phyloP scores from a whole-genome alignment of 92 coral and sea anemone genomes.

The Pocillopora grandis region DNA sequence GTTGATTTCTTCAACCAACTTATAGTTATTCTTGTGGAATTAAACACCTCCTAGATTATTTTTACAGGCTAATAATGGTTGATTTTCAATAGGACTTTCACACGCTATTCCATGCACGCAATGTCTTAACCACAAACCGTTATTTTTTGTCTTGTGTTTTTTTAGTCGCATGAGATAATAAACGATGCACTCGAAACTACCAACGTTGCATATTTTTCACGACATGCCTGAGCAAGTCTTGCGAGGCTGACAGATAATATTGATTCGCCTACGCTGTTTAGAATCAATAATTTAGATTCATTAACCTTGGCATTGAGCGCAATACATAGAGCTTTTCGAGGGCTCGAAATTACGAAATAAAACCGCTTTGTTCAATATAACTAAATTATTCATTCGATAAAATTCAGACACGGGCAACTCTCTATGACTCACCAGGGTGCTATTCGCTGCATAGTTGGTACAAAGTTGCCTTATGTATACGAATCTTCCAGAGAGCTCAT shows the following conservation, averaged over 20 bases:
- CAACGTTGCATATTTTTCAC: neutral
- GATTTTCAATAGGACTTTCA: neutral
- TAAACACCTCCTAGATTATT: neutral
- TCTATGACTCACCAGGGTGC: neutral
- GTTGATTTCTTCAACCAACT: no score
- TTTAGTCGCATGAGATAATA: neutral
- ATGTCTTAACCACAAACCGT: neutral
- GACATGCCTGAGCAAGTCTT: neutral
- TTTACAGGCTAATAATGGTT: neutral
- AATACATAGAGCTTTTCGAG: neutral
- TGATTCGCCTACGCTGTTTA: neutral
- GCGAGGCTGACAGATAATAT: neutral
- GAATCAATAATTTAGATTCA: neutral
- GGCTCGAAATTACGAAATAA: neutral
- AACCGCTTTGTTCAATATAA: neutral
- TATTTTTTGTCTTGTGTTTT: neutral
- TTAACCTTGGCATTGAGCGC: neutral
- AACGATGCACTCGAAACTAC: neutral
- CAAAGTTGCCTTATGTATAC: neutral
- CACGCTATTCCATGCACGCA: neutral
- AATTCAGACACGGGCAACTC: no score
- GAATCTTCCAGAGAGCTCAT: neutral
- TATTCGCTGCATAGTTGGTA: neutral
- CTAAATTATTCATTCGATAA: no score
- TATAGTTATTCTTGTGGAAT: no score